A percentile compares a stretch with the other conserved stretches of the same genome.
Evolutionary conservation across 2,888 invertebrate genomes (phyloP).

Genomic region (Pachymerium ferrugineum): DNA sequence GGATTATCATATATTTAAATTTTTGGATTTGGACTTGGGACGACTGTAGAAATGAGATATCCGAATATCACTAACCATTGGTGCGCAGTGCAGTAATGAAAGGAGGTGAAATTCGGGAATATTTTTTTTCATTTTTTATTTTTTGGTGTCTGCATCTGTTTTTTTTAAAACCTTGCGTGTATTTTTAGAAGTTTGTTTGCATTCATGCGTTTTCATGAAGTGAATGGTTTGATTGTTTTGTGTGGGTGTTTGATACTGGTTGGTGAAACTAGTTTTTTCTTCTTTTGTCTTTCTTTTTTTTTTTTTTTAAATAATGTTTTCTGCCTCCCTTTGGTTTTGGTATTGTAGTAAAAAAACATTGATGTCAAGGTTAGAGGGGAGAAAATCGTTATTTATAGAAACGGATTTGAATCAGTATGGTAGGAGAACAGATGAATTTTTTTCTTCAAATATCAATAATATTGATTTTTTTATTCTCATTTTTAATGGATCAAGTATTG

Average conservation of each 20-base stretch:
- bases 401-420: not conserved
- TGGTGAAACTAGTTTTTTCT: not conserved
- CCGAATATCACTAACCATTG: too few relatives aligned
- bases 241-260: too few relatives aligned
- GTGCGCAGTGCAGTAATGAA: slow-evolving; percentile 4
- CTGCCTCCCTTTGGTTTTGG: too few relatives aligned
- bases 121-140: not conserved
- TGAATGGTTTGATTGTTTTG: not conserved
- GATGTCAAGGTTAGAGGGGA: slow-evolving; percentile 27
- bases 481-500: too few relatives aligned
- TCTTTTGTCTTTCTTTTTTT: not conserved
- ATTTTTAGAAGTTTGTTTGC: not conserved
- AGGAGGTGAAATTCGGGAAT: not conserved
- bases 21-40: too few relatives aligned
- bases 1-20: too few relatives aligned
- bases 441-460: not conserved
- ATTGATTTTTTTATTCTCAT: slow-evolving; percentile 24
- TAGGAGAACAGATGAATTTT: not conserved
- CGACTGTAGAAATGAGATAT: too few relatives aligned
- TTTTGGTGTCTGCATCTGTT: not conserved
- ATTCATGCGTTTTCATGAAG: not conserved
- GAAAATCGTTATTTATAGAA: slow-evolving; percentile 25
- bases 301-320: not conserved
- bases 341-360: not conserved
- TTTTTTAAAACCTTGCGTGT: not conserved